A percentile compares a stretch with the other conserved stretches of the same genome.
These are phyloP conservation scores for Florisuga fusca DNA, from an alignment of 2,797 vertebrate species.

Conservation along the genomic window DNA sequence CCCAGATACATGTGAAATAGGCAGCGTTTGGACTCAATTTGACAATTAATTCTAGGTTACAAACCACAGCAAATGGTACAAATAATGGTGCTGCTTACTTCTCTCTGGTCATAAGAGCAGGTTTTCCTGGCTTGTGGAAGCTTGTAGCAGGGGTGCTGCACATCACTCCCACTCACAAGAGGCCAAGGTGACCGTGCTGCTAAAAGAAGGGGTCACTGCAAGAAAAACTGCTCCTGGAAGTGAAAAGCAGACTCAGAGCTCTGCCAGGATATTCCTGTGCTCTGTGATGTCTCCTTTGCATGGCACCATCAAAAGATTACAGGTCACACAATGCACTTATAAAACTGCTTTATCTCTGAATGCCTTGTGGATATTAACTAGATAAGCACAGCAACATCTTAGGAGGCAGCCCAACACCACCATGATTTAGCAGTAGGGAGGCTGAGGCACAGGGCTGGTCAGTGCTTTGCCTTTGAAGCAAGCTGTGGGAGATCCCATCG, in stretches of 20 bases:
- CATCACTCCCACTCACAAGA: not conserved
- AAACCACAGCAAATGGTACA: slow-evolving; percentile 47
- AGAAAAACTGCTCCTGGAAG: slow-evolving; percentile 5
- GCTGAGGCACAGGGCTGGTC: not conserved
- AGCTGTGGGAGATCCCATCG: not conserved
- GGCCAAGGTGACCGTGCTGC: slow-evolving; percentile 4
- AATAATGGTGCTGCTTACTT: slow-evolving; percentile 40
- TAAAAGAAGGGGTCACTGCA: not conserved
- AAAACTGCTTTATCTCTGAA: not conserved
- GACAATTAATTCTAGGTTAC: slow-evolving; percentile 66
- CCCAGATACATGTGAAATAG: slow-evolving; percentile 50
- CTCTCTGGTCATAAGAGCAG: slow-evolving; percentile 25
- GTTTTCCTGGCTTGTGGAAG: slow-evolving; percentile 23
- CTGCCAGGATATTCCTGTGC: not conserved
- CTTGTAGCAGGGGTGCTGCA: not conserved
- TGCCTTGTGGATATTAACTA: not conserved
- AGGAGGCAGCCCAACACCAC: not conserved
- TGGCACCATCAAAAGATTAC: not conserved
- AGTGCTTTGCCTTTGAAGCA: slow-evolving; percentile 6
- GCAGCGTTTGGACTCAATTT: not conserved
- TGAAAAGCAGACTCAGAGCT: not conserved
- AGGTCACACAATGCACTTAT: not conserved
- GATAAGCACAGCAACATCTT: not conserved
- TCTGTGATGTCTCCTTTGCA: not conserved
- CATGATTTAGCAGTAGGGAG: slow-evolving; percentile 1